Evolutionary conservation across 2,888 invertebrate genomes (phyloP).

Genomic region (Dermolepida albohirtum): DNA sequence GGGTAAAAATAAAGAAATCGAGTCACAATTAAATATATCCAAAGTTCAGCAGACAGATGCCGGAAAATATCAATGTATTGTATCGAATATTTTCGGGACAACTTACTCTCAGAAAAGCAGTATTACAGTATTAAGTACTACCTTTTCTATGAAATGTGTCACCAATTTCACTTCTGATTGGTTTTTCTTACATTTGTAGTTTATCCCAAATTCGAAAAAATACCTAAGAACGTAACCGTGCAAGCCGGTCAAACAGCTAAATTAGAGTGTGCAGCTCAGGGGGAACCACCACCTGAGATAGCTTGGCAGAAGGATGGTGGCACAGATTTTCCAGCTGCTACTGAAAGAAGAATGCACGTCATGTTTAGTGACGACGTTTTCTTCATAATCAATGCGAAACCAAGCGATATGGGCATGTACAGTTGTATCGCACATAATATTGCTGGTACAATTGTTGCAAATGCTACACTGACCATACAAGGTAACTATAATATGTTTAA

Average conservation of each 20-base stretch:
- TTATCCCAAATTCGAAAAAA: slow-evolving; percentile 87
- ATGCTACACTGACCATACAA: slow-evolving; percentile 85
- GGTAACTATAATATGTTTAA: too few species aligned
- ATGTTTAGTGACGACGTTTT: slow-evolving; percentile 92
- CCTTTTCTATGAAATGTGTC: slow-evolving; percentile 8
- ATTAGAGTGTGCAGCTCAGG: slow-evolving; percentile 91
- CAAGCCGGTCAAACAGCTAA: slow-evolving; percentile 87
- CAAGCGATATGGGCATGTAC: slow-evolving; percentile 90
- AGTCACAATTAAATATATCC: slow-evolving; percentile 79
- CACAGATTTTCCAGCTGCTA: slow-evolving; percentile 93
- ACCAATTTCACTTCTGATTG: slow-evolving; percentile 3
- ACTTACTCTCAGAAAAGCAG: slow-evolving; percentile 89
- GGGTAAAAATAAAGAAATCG: slow-evolving; percentile 74
- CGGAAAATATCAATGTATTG: slow-evolving; percentile 93
- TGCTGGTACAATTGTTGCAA: slow-evolving; percentile 88
- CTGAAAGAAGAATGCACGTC: slow-evolving; percentile 92
- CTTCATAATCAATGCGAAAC: slow-evolving; percentile 92
- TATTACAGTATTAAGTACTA: slow-evolving; percentile 84
- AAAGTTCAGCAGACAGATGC: slow-evolving; percentile 85
- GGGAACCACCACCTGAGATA: slow-evolving; percentile 89
- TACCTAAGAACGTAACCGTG: slow-evolving; percentile 85
- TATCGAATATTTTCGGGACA: slow-evolving; percentile 88
- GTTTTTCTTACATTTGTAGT: slow-evolving; percentile 66
- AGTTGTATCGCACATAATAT: slow-evolving; percentile 93
- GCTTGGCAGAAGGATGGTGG: slow-evolving; percentile 94